phyloP scores from a whole-genome alignment of 2,888 invertebrate genomes.

The Orthosia cruda region DNA sequence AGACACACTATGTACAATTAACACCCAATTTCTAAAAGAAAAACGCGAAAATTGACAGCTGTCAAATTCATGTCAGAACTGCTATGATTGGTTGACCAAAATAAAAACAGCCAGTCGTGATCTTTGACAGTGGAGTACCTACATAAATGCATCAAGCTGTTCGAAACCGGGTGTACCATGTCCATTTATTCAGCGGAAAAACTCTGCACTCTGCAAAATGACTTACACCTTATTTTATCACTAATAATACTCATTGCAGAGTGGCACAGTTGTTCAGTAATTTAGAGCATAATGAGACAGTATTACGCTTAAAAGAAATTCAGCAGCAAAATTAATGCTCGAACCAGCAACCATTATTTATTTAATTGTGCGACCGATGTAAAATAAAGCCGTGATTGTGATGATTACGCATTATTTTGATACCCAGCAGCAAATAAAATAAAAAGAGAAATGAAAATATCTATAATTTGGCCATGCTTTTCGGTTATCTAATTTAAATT shows the following conservation, averaged over 20 bases:
- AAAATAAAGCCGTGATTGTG: neutral
- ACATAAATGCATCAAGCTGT: slow-evolving; percentile 3
- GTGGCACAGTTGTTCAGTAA: slow-evolving; percentile 18
- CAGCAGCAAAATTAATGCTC: neutral
- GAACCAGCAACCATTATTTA: slow-evolving; percentile 29
- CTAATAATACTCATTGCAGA: slow-evolving; percentile 62
- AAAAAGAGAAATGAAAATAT: no score
- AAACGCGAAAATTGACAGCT: slow-evolving; percentile 13
- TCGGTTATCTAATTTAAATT: neutral
- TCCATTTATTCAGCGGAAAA: neutral
- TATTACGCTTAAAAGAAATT: neutral
- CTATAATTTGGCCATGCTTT: neutral
- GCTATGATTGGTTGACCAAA: neutral
- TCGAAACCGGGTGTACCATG: slow-evolving; percentile 7
- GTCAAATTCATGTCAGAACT: neutral
- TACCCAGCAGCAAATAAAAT: neutral
- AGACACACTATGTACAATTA: slow-evolving; percentile 8
- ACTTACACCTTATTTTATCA: slow-evolving; percentile 39
- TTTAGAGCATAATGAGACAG: slow-evolving; percentile 22
- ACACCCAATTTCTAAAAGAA: slow-evolving; percentile 6
- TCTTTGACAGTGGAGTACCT: neutral
- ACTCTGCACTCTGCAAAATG: slow-evolving; percentile 51
- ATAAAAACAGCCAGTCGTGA: neutral
- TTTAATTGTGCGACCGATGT: neutral
- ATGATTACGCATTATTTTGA: slow-evolving; percentile 9